These are phyloP conservation scores for Pempheris klunzingeri DNA, from an alignment of 2,797 vertebrate genomes.

Conservation along the genomic window DNA sequence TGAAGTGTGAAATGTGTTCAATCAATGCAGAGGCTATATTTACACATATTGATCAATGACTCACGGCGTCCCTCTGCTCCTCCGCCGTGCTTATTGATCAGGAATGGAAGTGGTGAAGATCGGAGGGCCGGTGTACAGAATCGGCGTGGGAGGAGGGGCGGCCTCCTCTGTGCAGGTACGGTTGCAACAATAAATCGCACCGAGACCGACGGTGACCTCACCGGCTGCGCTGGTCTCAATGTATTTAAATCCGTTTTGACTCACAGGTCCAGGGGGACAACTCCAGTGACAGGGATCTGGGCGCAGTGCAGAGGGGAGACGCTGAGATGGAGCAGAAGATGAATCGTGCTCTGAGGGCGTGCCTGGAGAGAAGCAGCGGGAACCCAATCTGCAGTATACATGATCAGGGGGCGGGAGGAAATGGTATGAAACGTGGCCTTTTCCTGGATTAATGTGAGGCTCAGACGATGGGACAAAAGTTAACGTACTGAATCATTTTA, in stretches of 20 bases:
- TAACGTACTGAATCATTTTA: conserved; percentile 3
- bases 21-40: conserved; percentile 43
- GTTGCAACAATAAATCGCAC: not conserved
- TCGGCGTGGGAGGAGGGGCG: conserved; percentile 94
- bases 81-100: conserved; percentile 57
- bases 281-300: conserved; percentile 89
- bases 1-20: not conserved
- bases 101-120: conserved; percentile 96
- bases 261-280: conserved; percentile 94
- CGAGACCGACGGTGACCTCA: not conserved
- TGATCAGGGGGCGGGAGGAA: conserved; percentile 95
- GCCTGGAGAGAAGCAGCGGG: conserved; percentile 85
- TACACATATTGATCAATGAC: conserved; percentile 11
- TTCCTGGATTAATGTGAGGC: not conserved
- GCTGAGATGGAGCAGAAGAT: conserved; percentile 98
- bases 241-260: not conserved
- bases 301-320: conserved; percentile 93
- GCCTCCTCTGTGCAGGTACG: conserved; percentile 92
- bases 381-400: conserved; percentile 96
- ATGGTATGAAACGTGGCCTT: conserved; percentile 78
- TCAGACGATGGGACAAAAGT: not conserved
- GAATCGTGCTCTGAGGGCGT: conserved; percentile 93
- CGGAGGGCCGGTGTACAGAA: conserved; percentile 94
- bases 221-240: not conserved
- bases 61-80: conserved; percentile 10